A percentile compares a stretch with the other conserved stretches of the same genome.
Evolutionary conservation across 2,888 invertebrate genomes (phyloP).

Genomic region (Xestia ashworthii): DNA sequence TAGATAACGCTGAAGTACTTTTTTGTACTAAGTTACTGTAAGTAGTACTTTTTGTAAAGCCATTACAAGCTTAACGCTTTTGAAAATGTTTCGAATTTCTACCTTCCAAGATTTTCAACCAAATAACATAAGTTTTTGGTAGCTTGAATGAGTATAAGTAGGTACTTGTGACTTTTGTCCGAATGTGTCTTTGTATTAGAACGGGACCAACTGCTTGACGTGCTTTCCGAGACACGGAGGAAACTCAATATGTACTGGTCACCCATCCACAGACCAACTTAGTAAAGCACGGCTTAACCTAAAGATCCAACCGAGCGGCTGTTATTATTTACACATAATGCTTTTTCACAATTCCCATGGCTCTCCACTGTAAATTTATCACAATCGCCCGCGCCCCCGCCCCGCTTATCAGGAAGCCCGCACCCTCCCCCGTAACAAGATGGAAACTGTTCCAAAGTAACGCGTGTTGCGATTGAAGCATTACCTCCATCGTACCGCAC

Average conservation of each 20-base stretch:
- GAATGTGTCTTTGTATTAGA: background rate
- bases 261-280: no score
- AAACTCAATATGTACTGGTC: no score
- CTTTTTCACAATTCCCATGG: background rate
- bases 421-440: conserved; percentile 34
- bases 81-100: background rate
- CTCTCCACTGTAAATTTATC: background rate
- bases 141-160: background rate
- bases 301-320: no score
- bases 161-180: background rate
- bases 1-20: no score
- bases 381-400: background rate
- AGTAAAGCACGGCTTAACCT: no score
- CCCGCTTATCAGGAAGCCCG: background rate
- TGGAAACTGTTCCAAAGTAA: conserved; percentile 60
- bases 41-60: no score
- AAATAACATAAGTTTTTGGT: background rate
- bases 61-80: no score
- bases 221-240: no score
- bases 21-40: no score
- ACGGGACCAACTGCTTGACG: no score
- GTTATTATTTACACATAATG: background rate
- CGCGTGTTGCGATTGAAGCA: conserved; percentile 71
- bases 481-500: conserved; percentile 45
- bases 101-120: background rate